Percentiles rank a stretch among this genome's conserved stretches.
Evolutionary conservation across 2,113 vertebrate species (phyloP).

Genomic region (Xenotilapia flavipinnis): DNA sequence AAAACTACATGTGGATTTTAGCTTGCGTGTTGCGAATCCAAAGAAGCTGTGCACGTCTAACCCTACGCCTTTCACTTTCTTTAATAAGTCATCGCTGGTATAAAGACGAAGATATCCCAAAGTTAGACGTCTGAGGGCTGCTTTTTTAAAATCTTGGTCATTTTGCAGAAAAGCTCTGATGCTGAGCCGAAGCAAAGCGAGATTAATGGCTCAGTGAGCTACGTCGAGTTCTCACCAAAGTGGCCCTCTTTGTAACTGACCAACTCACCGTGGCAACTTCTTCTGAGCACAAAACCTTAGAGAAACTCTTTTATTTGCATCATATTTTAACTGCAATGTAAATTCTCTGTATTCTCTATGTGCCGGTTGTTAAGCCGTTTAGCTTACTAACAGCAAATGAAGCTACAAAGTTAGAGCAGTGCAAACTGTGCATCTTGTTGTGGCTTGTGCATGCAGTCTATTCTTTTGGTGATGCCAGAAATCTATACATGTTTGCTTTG

Average conservation of each 20-base stretch:
- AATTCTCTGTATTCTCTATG: not conserved
- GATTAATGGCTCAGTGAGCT: not conserved
- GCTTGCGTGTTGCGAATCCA: not conserved
- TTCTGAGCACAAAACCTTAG: not conserved
- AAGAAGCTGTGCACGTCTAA: not conserved
- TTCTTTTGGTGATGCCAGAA: not conserved
- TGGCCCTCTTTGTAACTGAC: not conserved
- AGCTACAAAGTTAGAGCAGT: not conserved
- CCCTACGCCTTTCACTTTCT: not conserved
- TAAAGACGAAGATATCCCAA: not conserved
- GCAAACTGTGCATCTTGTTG: not conserved
- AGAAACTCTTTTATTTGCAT: not conserved
- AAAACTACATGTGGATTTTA: not conserved
- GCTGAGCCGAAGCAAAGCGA: not conserved
- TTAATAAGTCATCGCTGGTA: not conserved
- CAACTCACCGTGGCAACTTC: not conserved
- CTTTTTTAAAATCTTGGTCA: not conserved
- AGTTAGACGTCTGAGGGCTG: not conserved
- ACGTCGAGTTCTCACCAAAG: not conserved
- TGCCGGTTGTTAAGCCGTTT: not conserved
- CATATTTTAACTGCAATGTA: not conserved
- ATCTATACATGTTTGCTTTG: not conserved
- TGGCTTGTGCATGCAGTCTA: not conserved
- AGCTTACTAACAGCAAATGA: not conserved
- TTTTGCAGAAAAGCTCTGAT: not conserved